Evolutionary conservation across 1,140 invertebrate genomes (phyloP), one percentile per base, ranked within the genome.

Genomic region (Dreissena rostriformis): DNA sequence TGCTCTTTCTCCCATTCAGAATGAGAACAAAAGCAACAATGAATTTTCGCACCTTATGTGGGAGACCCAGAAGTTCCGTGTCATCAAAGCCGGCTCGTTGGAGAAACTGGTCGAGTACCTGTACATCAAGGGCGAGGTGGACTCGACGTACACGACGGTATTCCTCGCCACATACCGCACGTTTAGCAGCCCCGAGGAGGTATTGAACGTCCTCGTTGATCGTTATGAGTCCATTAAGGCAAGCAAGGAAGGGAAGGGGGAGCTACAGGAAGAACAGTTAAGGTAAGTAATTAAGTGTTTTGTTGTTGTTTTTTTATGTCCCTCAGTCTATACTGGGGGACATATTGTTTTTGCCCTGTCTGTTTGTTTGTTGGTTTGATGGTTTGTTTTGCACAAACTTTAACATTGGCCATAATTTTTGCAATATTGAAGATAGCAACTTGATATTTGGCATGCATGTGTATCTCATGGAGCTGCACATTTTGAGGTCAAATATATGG

Each of bases 61-160:
- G 98, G 98, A 99, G 95, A 99, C 98, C n/a, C 97, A 99, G 80
- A 96, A 98, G 82, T 97, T 99, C 24, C 95, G 97, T 66, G 97
- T 99, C 86, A 96, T 99, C 57, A 99, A 99, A 94, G 98, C 98
- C 1, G 99, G 98, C n/a, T 98, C 98, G 0, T 95, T 99, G 76
- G 96, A 97, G 87, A 96, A 96, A 88, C 94, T 99, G 76, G 97
- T 99, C 24, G 98, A 99, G 93, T 97, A 97, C 85, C 93, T 99
- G 85, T 96, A 97, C 65, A 97, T 98, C 90, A 97, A 98, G 90
- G 98, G 98, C 51, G 98, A 99, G 94, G 95, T 99, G 86, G 98
- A 99, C 94, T 98, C 98, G 55, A 98, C 98, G 12, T 99, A 99
- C 93, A 97, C 99, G 92, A 99, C 99, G 93, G 97, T 99, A 1